phyloP scores from a whole-genome alignment of 1,140 invertebrate species.

The Belonocnema kinseyi region DNA sequence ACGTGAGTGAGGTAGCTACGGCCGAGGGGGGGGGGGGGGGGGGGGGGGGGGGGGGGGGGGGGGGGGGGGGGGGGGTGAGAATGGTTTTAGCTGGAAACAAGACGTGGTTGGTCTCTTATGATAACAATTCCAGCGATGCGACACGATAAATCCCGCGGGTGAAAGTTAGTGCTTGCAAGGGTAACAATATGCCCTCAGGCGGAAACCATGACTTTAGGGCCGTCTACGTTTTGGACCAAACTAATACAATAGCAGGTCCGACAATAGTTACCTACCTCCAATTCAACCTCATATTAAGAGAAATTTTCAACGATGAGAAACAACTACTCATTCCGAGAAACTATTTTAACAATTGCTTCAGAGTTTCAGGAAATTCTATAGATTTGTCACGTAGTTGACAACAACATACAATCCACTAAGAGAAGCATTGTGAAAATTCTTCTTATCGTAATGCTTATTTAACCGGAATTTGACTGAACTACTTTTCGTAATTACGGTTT shows the following conservation, averaged over 20 bases:
- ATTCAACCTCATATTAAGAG: conserved; percentile 16
- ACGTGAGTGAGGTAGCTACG: too few species aligned
- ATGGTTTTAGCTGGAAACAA: conserved; percentile 43
- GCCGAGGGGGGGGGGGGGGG: neutral
- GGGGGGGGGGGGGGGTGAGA: conserved; percentile 27
- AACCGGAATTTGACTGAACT: too few species aligned
- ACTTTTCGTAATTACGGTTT: too few species aligned
- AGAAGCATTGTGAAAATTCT: too few species aligned
- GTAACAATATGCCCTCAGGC: conserved; percentile 48
- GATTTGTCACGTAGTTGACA: too few species aligned
- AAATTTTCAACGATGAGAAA: conserved; percentile 7
- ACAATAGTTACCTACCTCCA: neutral
- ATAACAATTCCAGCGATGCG: conserved; percentile 49
- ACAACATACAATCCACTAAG: too few species aligned
- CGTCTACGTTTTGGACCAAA: neutral
- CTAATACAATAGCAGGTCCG: neutral
- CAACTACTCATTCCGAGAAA: neutral
- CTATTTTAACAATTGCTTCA: neutral
- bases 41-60: neutral
- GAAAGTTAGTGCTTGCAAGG: conserved; percentile 46
- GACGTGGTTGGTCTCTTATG: conserved; percentile 48
- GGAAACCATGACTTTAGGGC: conserved; percentile 24
- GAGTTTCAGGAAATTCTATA: too few species aligned
- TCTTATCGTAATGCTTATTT: too few species aligned
- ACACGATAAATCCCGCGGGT: conserved; percentile 49